Evolutionary conservation across 2,888 invertebrate genomes (phyloP), one percentile per base, ranked within the genome.

Genomic region (Tanytarsus gracilentus): DNA sequence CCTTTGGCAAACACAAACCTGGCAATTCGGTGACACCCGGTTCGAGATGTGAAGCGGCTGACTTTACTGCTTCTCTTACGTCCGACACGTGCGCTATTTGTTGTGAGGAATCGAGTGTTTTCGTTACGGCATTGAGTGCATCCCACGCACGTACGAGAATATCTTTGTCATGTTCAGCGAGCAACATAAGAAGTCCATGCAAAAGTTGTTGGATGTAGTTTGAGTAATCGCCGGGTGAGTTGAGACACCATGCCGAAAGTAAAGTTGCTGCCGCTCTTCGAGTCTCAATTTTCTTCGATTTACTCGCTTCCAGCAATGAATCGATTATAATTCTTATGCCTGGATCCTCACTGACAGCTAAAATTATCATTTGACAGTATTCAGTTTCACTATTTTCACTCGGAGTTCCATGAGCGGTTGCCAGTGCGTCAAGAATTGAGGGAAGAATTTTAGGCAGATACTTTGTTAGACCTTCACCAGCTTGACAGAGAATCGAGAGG

Each of bases 1-100:
- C 93, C 81, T 95, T 95, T 0, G 93, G 90, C 66, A 95, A 75
- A 71, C 95, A 96, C 72, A 97, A 93, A 9, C 96, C 97, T 9
- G 96, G 95, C 61, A 91, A 75, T 52, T 87, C 86, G 21, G 79
- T 77, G 0, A 81, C 84, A 68, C 88, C 88, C 65, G 91, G 77
- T 23, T 36, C 25, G 11, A 50, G 36, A 36, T 49, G 29, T 7
- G 25, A 33, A 3, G 25, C 33, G 23, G 49, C 60, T 3, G 14
- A 25, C 14, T 60, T 60, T n/a, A 97, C 86, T 6, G 96, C 94
- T 74, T 94, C 93, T 26, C 95, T 79, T 53, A 97, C 86, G 71
- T 95, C 94, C 7, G 84, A 79, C 33, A 97, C 92, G 71, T 93
- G 90, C 14, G 84, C 80, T 44, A 91, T 82, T 77, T 91, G 90